Conservation (phyloP, 2,797 vertebrate genomes). For the Acanthurus leucopareius region DNA sequence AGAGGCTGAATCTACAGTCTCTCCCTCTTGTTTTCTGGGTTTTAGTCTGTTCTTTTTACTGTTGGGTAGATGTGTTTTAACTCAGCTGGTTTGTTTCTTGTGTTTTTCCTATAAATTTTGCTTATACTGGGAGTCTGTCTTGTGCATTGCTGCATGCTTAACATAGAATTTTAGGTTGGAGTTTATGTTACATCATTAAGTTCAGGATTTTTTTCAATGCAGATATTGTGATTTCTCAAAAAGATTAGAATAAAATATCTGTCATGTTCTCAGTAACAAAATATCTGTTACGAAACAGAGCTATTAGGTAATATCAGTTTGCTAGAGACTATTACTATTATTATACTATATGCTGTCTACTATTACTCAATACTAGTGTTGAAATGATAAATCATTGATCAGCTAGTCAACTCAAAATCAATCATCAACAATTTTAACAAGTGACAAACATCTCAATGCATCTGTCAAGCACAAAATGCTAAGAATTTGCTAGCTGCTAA, state of each 20-base stretch:
- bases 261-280: background rate
- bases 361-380: too few relatives aligned
- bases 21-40: background rate
- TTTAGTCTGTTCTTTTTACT: background rate
- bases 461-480: background rate
- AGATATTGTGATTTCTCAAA: background rate
- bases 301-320: background rate
- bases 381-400: too few relatives aligned
- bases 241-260: background rate
- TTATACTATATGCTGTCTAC: too few relatives aligned
- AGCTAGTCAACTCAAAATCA: background rate
- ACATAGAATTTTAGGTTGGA: background rate
- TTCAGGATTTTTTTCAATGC: background rate
- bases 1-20: slow-evolving; percentile 23
- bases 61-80: background rate
- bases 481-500: background rate
- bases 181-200: background rate
- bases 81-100: background rate
- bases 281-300: background rate
- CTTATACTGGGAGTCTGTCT: background rate
- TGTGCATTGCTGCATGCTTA: background rate
- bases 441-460: background rate
- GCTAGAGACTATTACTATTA: background rate
- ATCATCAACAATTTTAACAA: slow-evolving; percentile 20
- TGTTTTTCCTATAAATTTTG: background rate